These are phyloP conservation scores for Acanthococcus lagerstroemiae DNA, from an alignment of 2,888 invertebrate species.

Conservation along the genomic window DNA sequence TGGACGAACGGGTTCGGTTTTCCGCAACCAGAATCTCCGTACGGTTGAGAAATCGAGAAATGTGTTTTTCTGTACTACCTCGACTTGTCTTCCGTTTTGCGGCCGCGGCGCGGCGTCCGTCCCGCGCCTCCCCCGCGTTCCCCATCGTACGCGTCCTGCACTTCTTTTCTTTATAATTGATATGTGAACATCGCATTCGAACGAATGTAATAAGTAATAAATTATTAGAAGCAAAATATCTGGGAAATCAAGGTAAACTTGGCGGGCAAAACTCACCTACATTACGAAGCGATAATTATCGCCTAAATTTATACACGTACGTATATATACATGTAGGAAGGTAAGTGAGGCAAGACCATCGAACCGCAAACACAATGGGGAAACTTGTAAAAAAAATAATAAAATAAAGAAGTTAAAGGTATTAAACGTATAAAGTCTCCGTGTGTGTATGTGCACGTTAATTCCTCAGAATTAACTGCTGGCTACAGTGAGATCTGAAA, in stretches of 20 bases:
- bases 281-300: constrained; percentile 31
- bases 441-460: constrained; percentile 14
- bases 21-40: constrained; percentile 1
- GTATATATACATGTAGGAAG: constrained; percentile 5
- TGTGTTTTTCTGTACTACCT: too few relatives aligned
- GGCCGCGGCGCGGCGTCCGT: not conserved
- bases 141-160: not conserved
- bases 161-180: constrained; percentile 22
- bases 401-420: not conserved
- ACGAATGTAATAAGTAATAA: constrained; percentile 27
- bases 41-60: constrained; percentile 11
- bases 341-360: constrained; percentile 27
- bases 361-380: constrained; percentile 30
- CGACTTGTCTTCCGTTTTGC: too few relatives aligned
- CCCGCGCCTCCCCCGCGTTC: not conserved
- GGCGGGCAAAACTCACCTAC: constrained; percentile 24
- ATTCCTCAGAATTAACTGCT: constrained; percentile 7
- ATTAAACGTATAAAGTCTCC: not conserved
- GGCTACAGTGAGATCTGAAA: constrained; percentile 16
- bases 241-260: constrained; percentile 29
- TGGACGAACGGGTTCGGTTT: constrained; percentile 18
- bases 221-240: constrained; percentile 23
- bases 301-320: constrained; percentile 16
- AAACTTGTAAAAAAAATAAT: constrained; percentile 23
- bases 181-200: constrained; percentile 29